These are phyloP conservation scores for Charaxes varanes DNA, from an alignment of 1,140 invertebrate species.

Conservation along the genomic window DNA sequence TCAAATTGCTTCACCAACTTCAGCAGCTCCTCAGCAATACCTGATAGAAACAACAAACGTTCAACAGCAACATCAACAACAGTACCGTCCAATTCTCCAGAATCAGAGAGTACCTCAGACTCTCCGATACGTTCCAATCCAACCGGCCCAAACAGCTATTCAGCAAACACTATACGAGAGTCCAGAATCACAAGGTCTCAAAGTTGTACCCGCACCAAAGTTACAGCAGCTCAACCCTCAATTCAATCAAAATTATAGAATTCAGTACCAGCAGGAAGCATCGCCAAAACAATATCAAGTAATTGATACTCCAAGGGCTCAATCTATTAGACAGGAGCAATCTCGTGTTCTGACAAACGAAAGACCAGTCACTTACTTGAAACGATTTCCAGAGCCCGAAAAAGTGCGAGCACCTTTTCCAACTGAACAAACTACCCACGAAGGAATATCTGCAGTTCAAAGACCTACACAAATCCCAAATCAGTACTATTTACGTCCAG, in stretches of 20 bases:
- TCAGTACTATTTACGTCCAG: slow-evolving; percentile 51
- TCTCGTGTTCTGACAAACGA: slow-evolving; percentile 35
- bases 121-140: slow-evolving; percentile 51
- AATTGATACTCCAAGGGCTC: slow-evolving; percentile 41
- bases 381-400: slow-evolving; percentile 52
- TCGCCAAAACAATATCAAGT: slow-evolving; percentile 56
- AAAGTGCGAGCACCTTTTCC: slow-evolving; percentile 33
- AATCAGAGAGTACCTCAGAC: slow-evolving; percentile 45
- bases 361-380: slow-evolving; percentile 56
- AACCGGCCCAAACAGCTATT: slow-evolving; percentile 30
- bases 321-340: slow-evolving; percentile 42
- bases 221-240: slow-evolving; percentile 41
- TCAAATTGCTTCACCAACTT: slow-evolving; percentile 32
- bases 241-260: slow-evolving; percentile 35
- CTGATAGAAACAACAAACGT: slow-evolving; percentile 65
- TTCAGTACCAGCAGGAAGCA: slow-evolving; percentile 58
- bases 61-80: slow-evolving; percentile 36
- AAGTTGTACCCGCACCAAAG: slow-evolving; percentile 57
- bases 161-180: slow-evolving; percentile 48
- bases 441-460: slow-evolving; percentile 30
- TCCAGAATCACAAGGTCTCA: slow-evolving; percentile 58
- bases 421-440: slow-evolving; percentile 35
- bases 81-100: slow-evolving; percentile 29
- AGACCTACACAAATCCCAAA: slow-evolving; percentile 40
- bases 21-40: slow-evolving; percentile 59